Base-by-base conservation (phyloP, 2,888 invertebrate genomes). In the Acleris sparsana region DNA sequence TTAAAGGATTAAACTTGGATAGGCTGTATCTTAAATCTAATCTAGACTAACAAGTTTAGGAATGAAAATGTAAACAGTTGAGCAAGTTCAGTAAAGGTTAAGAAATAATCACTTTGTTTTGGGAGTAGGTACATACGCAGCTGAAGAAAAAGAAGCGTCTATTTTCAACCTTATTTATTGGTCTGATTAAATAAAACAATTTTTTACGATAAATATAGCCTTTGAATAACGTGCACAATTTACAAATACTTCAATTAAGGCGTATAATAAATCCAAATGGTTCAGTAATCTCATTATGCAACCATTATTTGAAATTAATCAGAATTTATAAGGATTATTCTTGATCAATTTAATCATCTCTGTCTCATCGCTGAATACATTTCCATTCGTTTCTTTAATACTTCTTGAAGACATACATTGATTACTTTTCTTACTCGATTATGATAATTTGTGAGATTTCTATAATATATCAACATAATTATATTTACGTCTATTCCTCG, bases 351-450 rank as follows among this genome's bases (percentile, higher is more conserved):
- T 17, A n/a, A 46, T 46, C 16, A 46, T 46, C 4, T 53, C 11
- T 53, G 29, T 4, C 9, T 51, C 33, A 16, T 13, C 11, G 52
- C 39, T 13, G 25, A 62, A 43, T 51, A 51, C 56, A 57, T 57
- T 57, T 62, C n/a, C 57, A 52, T 53, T 17, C 29, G 17, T 53
- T 22, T 44, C 43, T 25, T 57, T 9, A n/a, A 52, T 52, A 43
- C 55, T 48, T 2, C 5, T 53, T 25, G 1, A 16, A 18, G 25
- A 56, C 39, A 25, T 48, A 22, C 25, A 2, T 43, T 52, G 63
- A 63, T 63, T 57, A 52, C 57, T 57, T 57, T 52, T 57, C 51
- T 44, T 53, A 55, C 29, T 9, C 25, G 5, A 9, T 1, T 5
- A 46, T 57, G 17, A 4, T 11, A 33, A 17, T 9, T 9, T 9